These are phyloP conservation scores for Hydra vulgaris DNA, from an alignment of 30 jellyfish, hydroid and myxozoan genomes.

Conservation along the genomic window DNA sequence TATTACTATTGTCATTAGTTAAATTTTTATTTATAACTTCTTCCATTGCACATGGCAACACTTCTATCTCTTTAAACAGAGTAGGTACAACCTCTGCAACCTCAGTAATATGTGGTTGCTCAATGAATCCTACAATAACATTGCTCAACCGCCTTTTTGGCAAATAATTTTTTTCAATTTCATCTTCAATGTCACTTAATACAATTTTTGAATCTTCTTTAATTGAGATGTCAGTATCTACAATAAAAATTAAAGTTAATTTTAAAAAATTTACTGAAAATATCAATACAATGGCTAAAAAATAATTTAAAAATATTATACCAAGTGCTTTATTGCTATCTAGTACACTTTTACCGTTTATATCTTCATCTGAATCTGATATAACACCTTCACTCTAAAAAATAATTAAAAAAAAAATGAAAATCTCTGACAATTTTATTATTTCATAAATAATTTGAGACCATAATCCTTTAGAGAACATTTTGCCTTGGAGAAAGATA, in stretches of 20 bases:
- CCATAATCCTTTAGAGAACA: too few species aligned
- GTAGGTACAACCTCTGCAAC: slow-evolving; percentile 18
- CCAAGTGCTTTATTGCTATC: not conserved
- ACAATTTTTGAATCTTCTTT: not conserved
- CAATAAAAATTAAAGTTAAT: too few species aligned
- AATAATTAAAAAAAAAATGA: too few species aligned
- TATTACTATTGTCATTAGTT: not conserved
- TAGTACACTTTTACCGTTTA: not conserved
- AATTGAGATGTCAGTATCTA: not conserved
- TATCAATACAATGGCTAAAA: not conserved
- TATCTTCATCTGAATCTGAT: not conserved
- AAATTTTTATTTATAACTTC: slow-evolving; percentile 24
- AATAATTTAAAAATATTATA: too few species aligned
- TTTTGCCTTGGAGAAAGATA: too few species aligned
- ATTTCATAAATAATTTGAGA: too few species aligned
- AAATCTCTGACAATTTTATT: too few species aligned
- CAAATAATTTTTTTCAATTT: not conserved
- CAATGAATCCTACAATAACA: not conserved
- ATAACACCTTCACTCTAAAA: slow-evolving; percentile 6
- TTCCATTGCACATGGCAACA: slow-evolving; percentile 12
- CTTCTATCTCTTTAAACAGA: not conserved
- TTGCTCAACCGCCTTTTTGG: slow-evolving; percentile 3
- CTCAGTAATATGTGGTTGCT: slow-evolving; percentile 2
- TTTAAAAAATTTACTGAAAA: too few species aligned
- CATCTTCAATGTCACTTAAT: not conserved